phyloP scores from a whole-genome alignment of 2,113 vertebrate species.

The Erinaceus europaeus region DNA sequence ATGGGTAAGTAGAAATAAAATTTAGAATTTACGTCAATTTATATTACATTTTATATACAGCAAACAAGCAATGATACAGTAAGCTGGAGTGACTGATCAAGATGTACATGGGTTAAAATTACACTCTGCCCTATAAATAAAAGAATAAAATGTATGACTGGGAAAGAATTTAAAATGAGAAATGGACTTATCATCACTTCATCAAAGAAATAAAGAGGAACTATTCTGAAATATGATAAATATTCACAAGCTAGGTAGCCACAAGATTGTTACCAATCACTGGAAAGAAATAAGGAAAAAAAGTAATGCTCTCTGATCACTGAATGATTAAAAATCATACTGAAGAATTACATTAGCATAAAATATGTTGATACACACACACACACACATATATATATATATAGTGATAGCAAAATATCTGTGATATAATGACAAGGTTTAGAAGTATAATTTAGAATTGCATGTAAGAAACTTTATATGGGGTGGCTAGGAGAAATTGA shows the following conservation, averaged over 20 bases:
- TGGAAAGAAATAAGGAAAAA: slow-evolving; percentile 8
- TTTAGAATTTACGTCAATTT: neutral
- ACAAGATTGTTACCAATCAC: neutral
- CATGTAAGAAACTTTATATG: neutral
- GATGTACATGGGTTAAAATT: neutral
- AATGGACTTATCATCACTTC: neutral
- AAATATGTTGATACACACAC: neutral
- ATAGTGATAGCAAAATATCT: too few species aligned
- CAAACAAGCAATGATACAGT: neutral
- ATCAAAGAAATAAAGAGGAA: too few species aligned
- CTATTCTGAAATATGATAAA: neutral
- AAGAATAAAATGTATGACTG: too few species aligned
- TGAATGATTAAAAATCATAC: neutral
- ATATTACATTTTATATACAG: slow-evolving; percentile 27
- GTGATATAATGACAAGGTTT: neutral
- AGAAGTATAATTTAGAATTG: slow-evolving; percentile 31
- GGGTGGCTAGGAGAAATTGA: neutral
- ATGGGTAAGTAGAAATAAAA: slow-evolving; percentile 77
- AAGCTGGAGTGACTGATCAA: neutral
- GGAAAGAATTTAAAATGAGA: slow-evolving; percentile 24
- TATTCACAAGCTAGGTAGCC: neutral
- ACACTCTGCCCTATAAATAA: neutral
- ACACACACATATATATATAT: too few species aligned
- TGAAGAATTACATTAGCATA: neutral
- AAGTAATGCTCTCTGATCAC: neutral